These are phyloP conservation scores for Brachyptera risi DNA, from an alignment of 2,888 invertebrate genomes.

Conservation along the genomic window DNA sequence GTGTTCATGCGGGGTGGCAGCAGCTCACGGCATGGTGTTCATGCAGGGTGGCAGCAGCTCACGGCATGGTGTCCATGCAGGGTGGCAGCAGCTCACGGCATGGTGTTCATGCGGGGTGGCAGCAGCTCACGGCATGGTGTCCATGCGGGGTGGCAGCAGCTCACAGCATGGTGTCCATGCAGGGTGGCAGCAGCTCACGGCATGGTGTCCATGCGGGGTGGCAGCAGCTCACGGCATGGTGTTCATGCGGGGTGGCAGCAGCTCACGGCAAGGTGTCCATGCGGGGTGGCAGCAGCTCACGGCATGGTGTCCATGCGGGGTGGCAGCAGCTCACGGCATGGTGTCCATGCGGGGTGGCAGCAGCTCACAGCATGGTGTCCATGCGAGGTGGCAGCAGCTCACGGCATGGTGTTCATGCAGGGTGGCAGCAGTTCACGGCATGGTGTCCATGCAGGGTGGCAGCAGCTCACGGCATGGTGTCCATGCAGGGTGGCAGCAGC, in stretches of 20 bases:
- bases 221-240: constrained; percentile 3
- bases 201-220: too few relatives aligned
- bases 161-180: neutral
- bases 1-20: too few relatives aligned
- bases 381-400: neutral
- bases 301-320: neutral
- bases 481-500: neutral
- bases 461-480: constrained; percentile 6
- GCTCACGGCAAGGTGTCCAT: too few relatives aligned
- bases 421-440: too few relatives aligned
- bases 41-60: neutral
- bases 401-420: too few relatives aligned
- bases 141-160: too few relatives aligned
- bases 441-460: neutral
- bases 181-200: neutral
- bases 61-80: too few relatives aligned
- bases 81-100: too few relatives aligned
- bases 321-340: too few relatives aligned
- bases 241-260: neutral
- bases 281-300: too few relatives aligned
- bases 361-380: neutral
- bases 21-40: constrained; percentile 2
- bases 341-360: too few relatives aligned
- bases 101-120: neutral
- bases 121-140: too few relatives aligned